Evolutionary conservation across 2,113 vertebrate species (phyloP), one percentile per base, ranked within the genome.

Genomic region (Uria aalge): DNA sequence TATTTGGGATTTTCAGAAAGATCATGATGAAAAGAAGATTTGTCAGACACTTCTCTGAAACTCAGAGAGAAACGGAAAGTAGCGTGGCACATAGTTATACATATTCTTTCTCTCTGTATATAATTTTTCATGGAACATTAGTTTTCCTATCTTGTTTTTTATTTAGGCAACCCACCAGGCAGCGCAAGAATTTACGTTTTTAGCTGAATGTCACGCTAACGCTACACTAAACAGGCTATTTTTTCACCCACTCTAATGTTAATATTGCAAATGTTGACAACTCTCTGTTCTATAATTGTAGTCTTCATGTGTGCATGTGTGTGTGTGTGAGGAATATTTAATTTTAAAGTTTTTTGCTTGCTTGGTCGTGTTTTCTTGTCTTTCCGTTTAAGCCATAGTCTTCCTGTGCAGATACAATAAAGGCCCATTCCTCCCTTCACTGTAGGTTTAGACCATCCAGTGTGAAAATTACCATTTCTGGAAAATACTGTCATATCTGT

Each of bases 331-430:
- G 9, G 27, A 34, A 81, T 29, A 77, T 2, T 2, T 17, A 45
- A 64, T 57, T 67, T 71, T 13, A 30, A 27, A n/a, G 2, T 4
- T 45, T 76, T 56, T 83, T 86, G 5, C 5, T 77, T 77, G 10
- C 2, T 78, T 62, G 16, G 0, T 72, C 48, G 3, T 0, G 19
- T 5, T 26, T 48, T 56, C 52, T 45, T 47, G 7, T 38, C 6
- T 76, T 80, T 75, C 17, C 24, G 5, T 34, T 76, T 71, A 80
- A 69, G 14, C 14, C 23, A 34, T 22, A 9, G 24, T 36, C 22
- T 80, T 63, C 38, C 32, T 55, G 5, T 13, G 11, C 11, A 66
- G 23, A 26, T 16, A 63, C 6, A 67, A 15, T 34, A 77, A 63
- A 23, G 19, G 6, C 11, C 20, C 5, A 11, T 43, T 79, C 16